Percentiles rank a stretch among this genome's conserved stretches.
These are phyloP conservation scores for Lepidonotus clava DNA, from an alignment of 2,888 invertebrate genomes.

Conservation along the genomic window DNA sequence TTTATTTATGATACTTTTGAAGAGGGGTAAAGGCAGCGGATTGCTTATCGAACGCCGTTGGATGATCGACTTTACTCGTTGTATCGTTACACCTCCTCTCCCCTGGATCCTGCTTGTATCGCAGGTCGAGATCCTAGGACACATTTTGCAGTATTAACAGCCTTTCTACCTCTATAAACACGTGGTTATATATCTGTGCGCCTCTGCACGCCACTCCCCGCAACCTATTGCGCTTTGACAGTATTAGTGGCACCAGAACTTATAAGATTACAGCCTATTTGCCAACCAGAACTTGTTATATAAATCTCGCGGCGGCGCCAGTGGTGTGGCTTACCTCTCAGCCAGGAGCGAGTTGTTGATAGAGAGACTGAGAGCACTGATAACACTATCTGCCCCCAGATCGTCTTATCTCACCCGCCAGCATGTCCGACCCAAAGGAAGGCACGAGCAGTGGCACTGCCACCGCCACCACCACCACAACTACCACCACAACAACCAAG, in stretches of 20 bases:
- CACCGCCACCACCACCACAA: background rate
- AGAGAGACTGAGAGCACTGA: slow-evolving; percentile 21
- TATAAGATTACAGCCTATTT: no score
- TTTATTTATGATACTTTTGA: slow-evolving; percentile 5
- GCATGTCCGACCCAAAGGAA: slow-evolving; percentile 44
- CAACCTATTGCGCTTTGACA: no score
- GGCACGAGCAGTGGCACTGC: slow-evolving; percentile 45
- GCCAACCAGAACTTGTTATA: no score
- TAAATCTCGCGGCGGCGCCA: no score
- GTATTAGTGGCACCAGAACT: no score
- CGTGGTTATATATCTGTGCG: no score
- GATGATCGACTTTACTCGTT: slow-evolving; percentile 1
- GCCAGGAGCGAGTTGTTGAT: no score
- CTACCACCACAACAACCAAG: background rate
- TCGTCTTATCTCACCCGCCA: background rate
- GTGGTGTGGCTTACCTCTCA: no score
- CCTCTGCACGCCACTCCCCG: no score
- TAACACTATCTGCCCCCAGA: background rate
- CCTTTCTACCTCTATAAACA: no score
- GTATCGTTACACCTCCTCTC: background rate
- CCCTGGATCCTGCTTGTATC: background rate
- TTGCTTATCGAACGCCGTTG: background rate
- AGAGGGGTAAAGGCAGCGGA: background rate
- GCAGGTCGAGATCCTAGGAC: no score
- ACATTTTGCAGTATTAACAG: no score